Conservation (phyloP, 2,888 invertebrate species). For the Tenodera sinensis region DNA sequence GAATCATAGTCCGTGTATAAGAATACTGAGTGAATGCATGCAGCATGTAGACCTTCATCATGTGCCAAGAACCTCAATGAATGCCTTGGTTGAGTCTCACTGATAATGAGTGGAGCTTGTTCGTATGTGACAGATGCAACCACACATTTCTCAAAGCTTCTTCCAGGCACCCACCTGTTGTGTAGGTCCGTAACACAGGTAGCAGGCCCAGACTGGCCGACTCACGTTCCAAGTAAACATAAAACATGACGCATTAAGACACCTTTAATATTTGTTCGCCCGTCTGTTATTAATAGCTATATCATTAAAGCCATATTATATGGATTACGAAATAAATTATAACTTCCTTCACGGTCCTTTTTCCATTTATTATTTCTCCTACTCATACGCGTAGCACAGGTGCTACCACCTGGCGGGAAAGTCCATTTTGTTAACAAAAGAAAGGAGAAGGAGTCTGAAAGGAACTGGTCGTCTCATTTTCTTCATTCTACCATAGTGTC, state of each 20-base stretch:
- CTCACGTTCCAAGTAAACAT: conserved; percentile 10
- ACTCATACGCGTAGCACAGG: conserved; percentile 23
- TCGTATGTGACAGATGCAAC: conserved; percentile 7
- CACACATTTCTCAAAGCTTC: conserved; percentile 2
- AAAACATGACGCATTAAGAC: conserved; percentile 12
- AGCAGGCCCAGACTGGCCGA: not conserved
- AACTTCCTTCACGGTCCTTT: not conserved
- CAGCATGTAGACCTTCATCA: not conserved
- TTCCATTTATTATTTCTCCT: conserved; percentile 18
- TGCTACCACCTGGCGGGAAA: conserved; percentile 22
- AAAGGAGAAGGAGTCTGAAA: not conserved
- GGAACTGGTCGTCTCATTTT: conserved; percentile 3
- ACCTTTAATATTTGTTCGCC: conserved; percentile 17
- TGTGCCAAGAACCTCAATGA: not conserved
- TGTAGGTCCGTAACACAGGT: conserved; percentile 3
- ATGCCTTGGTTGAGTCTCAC: not conserved
- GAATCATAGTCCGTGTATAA: not conserved
- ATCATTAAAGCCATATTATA: conserved; percentile 32
- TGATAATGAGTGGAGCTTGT: not conserved
- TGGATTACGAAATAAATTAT: conserved; percentile 30
- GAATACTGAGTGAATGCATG: not conserved
- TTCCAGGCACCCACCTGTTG: conserved; percentile 7
- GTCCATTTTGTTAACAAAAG: conserved; percentile 16
- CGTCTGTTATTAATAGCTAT: conserved; percentile 30
- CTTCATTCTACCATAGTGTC: conserved; percentile 10